Percentiles rank a stretch among this genome's conserved stretches.
These are phyloP conservation scores for Darevskia mixta DNA, from an alignment of 2,797 vertebrate species.

Conservation along the genomic window DNA sequence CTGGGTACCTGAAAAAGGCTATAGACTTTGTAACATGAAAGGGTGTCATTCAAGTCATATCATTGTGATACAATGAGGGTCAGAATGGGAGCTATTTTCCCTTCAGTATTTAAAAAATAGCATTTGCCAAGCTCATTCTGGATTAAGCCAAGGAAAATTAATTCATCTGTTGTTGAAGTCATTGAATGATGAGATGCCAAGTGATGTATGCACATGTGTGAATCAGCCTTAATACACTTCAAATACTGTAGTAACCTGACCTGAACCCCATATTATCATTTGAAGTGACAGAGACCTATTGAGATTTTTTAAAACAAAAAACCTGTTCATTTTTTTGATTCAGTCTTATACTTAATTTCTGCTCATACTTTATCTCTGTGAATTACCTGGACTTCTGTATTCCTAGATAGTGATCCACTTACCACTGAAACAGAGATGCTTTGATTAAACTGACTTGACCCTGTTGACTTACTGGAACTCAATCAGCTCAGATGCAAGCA, in stretches of 20 bases:
- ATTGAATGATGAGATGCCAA: background rate
- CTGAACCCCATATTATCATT: background rate
- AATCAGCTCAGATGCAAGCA: background rate
- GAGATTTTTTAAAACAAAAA: background rate
- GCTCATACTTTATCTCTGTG: background rate
- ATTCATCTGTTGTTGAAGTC: background rate
- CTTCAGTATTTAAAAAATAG: too few species aligned
- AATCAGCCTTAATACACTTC: background rate
- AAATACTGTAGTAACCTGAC: background rate
- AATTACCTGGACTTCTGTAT: background rate
- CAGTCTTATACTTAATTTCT: background rate
- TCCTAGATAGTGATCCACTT: background rate
- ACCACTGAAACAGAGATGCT: background rate
- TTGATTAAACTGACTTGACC: background rate
- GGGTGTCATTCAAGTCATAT: too few species aligned
- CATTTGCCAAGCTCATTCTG: too few species aligned
- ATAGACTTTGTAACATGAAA: too few species aligned
- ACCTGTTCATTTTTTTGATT: background rate
- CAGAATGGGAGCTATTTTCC: too few species aligned
- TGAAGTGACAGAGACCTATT: background rate
- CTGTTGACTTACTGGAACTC: background rate
- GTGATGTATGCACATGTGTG: background rate
- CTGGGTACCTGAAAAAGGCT: too few species aligned
- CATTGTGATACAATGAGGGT: too few species aligned
- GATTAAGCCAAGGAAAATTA: background rate